Percentiles rank a stretch among this genome's conserved stretches.
These are phyloP conservation scores for Hofmannophila pseudospretella DNA, from an alignment of 2,888 invertebrate genomes.

Conservation along the genomic window DNA sequence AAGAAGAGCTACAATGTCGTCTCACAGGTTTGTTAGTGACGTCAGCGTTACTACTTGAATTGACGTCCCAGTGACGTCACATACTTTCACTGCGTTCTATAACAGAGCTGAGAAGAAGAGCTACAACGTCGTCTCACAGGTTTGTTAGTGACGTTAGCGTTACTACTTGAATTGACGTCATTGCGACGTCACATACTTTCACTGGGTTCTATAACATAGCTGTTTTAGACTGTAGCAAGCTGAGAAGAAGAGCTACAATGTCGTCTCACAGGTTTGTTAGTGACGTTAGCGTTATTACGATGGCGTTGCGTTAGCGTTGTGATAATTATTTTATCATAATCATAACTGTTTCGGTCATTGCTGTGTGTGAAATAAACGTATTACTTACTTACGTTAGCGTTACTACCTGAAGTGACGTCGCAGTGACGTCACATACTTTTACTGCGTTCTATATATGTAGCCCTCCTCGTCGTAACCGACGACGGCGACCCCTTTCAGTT, in stretches of 20 bases:
- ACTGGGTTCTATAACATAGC: constrained; percentile 48
- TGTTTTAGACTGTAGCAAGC: too few species aligned
- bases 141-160: constrained; percentile 34
- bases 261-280: constrained; percentile 65
- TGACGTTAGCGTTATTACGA: too few species aligned
- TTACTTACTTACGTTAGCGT: too few species aligned
- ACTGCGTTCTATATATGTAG: constrained; percentile 55
- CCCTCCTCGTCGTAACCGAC: constrained; percentile 63
- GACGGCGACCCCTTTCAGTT: too few species aligned
- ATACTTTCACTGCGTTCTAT: constrained; percentile 61
- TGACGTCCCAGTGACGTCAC: too few species aligned
- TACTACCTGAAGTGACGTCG: too few species aligned
- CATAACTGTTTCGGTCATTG: too few species aligned
- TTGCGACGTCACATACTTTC: constrained; percentile 55
- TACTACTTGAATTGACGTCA: constrained; percentile 26
- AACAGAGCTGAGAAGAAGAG: constrained; percentile 43
- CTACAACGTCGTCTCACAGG: constrained; percentile 54
- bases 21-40: constrained; percentile 67
- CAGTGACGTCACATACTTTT: too few species aligned
- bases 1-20: constrained; percentile 52
- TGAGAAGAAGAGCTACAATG: constrained; percentile 46
- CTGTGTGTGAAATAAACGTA: too few species aligned
- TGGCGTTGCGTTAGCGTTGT: too few species aligned
- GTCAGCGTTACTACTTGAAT: too few species aligned
- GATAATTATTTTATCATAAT: too few species aligned